Evolutionary conservation across 2,888 invertebrate species (phyloP).

Genomic region (Sesia bembeciformis): DNA sequence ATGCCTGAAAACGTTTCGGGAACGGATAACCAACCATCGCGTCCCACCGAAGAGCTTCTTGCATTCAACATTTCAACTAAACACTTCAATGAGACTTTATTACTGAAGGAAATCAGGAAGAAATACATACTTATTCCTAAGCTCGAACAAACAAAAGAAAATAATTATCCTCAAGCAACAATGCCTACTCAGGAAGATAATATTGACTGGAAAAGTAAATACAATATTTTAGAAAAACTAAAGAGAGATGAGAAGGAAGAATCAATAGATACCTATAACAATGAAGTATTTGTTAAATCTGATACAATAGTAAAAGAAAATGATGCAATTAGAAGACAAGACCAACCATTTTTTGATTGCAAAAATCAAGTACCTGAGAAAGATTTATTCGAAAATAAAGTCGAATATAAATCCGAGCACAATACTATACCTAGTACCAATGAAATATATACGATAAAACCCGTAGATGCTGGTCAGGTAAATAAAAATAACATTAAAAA

Average conservation of each 20-base stretch:
- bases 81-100: constrained; percentile 22
- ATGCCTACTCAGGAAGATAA: constrained; percentile 17
- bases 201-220: constrained; percentile 59
- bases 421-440: neutral
- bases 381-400: constrained; percentile 10
- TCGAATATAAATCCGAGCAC: neutral
- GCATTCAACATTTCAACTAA: constrained; percentile 6
- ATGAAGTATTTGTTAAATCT: neutral
- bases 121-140: constrained; percentile 62
- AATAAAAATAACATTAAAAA: neutral
- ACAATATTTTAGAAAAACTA: constrained; percentile 50
- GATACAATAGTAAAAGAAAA: neutral
- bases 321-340: neutral
- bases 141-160: constrained; percentile 16
- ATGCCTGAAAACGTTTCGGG: no score
- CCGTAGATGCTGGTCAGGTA: neutral
- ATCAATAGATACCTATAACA: neutral
- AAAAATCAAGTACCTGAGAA: constrained; percentile 13
- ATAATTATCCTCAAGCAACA: constrained; percentile 13
- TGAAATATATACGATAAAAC: neutral
- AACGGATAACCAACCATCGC: neutral
- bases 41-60: neutral
- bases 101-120: constrained; percentile 52
- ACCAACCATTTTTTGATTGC: neutral
- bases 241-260: constrained; percentile 38